Evolutionary conservation across 2,888 invertebrate genomes (phyloP).

Genomic region (Panopea generosa): DNA sequence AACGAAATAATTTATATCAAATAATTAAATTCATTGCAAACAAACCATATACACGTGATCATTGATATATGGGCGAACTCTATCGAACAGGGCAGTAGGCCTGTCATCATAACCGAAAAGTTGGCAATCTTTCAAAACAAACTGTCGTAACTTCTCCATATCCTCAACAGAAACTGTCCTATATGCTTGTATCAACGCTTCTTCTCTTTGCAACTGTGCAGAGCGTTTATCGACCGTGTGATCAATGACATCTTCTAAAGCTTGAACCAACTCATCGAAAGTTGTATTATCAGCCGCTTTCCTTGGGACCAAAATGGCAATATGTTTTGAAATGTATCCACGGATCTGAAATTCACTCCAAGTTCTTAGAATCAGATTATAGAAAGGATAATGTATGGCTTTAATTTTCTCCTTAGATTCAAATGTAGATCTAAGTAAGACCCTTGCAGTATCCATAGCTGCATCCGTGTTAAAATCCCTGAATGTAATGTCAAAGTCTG

Average conservation of each 20-base stretch:
- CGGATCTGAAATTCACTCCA: conserved; percentile 74
- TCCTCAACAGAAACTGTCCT: conserved; percentile 52
- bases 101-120: conserved; percentile 71
- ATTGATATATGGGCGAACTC: too few species aligned
- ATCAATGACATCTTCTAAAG: conserved; percentile 40
- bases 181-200: conserved; percentile 70
- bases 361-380: conserved; percentile 57
- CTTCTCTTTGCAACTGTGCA: conserved; percentile 60
- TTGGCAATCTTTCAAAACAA: conserved; percentile 68
- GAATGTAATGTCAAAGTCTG: conserved; percentile 58
- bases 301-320: conserved; percentile 55
- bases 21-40: too few species aligned
- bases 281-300: conserved; percentile 36
- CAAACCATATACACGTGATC: too few species aligned
- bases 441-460: conserved; percentile 42
- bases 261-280: conserved; percentile 36
- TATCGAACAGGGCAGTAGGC: conserved; percentile 46
- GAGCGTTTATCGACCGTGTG: conserved; percentile 25
- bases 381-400: conserved; percentile 47
- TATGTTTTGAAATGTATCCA: conserved; percentile 66
- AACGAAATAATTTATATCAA: too few species aligned
- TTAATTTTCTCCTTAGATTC: conserved; percentile 34
- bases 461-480: conserved; percentile 68
- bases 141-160: conserved; percentile 55
- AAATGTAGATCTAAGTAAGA: conserved; percentile 30